Conservation (phyloP, 2,888 invertebrate genomes). For the Nineta flava region DNA sequence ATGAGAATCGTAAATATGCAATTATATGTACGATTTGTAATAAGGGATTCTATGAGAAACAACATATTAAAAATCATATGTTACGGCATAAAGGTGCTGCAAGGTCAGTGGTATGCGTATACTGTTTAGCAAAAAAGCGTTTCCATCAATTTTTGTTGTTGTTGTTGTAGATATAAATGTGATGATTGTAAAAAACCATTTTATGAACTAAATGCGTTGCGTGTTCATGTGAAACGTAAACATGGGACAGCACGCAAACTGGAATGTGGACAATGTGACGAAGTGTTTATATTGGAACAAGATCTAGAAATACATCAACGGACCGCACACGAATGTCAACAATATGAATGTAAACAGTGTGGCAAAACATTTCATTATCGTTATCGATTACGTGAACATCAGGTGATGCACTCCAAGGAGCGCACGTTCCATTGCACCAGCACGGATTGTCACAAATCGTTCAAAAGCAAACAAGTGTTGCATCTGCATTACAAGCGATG, state of each 20-base stretch:
- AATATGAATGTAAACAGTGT: neutral
- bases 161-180: neutral
- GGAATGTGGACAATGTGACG: neutral
- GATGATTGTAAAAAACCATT: conserved; percentile 2
- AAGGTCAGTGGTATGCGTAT: neutral
- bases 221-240: neutral
- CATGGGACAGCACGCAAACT: neutral
- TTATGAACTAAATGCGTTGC: neutral
- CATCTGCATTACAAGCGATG: neutral
- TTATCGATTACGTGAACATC: neutral
- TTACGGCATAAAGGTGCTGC: conserved; percentile 24
- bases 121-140: too few species aligned
- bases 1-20: conserved; percentile 10
- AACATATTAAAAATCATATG: conserved; percentile 29
- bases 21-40: conserved; percentile 29
- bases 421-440: neutral
- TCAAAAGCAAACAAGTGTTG: neutral
- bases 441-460: neutral
- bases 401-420: neutral
- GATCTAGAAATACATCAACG: neutral
- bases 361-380: neutral
- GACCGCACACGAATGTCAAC: neutral
- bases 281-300: neutral
- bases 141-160: too few species aligned
- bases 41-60: conserved; percentile 31